phyloP scores from a whole-genome alignment of 2,113 vertebrate species.

The Prionailurus bengalensis region DNA sequence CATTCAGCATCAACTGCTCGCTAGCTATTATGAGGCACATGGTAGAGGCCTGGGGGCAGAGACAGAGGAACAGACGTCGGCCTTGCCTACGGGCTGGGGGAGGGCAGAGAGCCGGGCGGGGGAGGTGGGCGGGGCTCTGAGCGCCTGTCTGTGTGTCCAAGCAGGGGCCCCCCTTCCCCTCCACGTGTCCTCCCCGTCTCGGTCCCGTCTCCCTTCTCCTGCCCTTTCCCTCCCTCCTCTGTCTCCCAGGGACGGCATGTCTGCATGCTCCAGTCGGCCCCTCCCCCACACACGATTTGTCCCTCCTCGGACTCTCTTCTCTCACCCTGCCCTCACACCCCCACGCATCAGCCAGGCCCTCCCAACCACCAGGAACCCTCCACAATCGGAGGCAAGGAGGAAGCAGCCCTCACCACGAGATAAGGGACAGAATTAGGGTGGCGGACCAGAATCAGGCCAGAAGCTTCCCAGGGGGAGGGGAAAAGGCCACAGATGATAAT shows the following conservation, averaged over 20 bases:
- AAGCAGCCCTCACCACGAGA: neutral
- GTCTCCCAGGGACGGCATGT: neutral
- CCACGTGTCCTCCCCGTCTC: accelerated
- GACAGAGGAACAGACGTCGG: neutral
- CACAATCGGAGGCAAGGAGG: neutral
- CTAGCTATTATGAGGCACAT: accelerated
- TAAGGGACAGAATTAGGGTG: neutral
- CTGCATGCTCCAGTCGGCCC: neutral
- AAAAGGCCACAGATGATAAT: neutral
- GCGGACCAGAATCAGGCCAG: neutral
- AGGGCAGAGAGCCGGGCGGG: accelerated
- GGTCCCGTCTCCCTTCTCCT: neutral
- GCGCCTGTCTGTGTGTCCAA: neutral
- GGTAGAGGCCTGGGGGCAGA: neutral
- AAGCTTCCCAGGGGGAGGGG: neutral
- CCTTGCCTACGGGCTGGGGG: accelerated
- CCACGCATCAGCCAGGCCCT: neutral
- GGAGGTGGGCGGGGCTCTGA: too few relatives aligned
- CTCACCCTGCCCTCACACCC: neutral
- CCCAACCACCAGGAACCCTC: neutral
- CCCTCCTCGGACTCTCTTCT: neutral
- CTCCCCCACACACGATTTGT: neutral
- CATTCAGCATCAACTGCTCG: neutral
- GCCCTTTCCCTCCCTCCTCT: neutral
- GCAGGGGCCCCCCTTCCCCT: too few relatives aligned